These are phyloP conservation scores for Lasiurus cinereus DNA, from an alignment of 2,113 vertebrate genomes.

Conservation along the genomic window DNA sequence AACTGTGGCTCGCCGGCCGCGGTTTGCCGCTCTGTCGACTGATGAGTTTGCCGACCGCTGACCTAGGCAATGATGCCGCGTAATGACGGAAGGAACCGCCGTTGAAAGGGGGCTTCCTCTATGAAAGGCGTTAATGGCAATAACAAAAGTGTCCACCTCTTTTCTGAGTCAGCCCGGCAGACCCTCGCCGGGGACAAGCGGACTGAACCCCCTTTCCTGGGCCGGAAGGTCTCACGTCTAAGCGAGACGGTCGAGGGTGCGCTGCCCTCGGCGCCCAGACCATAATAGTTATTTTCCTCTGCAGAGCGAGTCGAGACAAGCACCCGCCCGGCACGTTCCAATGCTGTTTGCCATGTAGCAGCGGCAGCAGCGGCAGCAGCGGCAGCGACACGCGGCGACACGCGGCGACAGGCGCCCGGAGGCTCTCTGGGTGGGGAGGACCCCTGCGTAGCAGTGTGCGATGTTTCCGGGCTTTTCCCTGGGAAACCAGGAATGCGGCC, in stretches of 20 bases:
- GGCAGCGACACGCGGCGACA: neutral
- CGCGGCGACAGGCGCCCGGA: fast-evolving
- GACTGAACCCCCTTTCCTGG: fast-evolving
- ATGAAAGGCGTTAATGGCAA: neutral
- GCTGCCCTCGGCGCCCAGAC: neutral
- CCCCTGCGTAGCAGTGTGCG: fast-evolving
- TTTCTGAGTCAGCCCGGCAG: neutral
- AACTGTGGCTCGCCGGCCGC: too few relatives aligned
- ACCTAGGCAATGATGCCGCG: fast-evolving
- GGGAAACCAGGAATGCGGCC: conserved; percentile 10
- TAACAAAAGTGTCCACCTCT: neutral
- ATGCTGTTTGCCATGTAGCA: fast-evolving
- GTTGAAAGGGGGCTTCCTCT: neutral
- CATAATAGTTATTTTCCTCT: neutral
- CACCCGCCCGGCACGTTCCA: fast-evolving
- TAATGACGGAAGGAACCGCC: fast-evolving
- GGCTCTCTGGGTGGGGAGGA: neutral
- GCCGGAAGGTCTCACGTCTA: fast-evolving
- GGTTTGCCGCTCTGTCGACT: too few relatives aligned
- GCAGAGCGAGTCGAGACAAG: neutral
- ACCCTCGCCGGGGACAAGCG: neutral
- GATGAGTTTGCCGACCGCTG: too few relatives aligned
- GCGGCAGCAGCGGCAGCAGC: fast-evolving
- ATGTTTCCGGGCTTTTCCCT: conserved; percentile 55
- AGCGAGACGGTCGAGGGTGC: neutral